Conservation (phyloP, 2,888 invertebrate species). For the Harpalus rufipes region DNA sequence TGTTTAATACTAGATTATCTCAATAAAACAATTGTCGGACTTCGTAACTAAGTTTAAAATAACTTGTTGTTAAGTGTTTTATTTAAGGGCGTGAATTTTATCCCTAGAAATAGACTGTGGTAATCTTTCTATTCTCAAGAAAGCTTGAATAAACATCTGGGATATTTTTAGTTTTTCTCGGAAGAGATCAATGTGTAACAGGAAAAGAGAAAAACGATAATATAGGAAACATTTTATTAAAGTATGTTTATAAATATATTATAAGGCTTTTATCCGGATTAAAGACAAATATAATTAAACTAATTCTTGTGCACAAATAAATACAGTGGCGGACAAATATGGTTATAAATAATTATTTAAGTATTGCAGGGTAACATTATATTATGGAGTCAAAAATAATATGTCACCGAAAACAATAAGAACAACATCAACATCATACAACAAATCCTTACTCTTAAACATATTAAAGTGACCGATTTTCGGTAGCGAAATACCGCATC, state of each 20-base stretch:
- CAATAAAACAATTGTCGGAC: not conserved
- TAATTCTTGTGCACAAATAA: not conserved
- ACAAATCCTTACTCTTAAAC: too few species aligned
- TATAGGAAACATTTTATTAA: not conserved
- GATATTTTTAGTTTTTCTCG: not conserved
- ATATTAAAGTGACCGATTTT: too few species aligned
- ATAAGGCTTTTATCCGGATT: not conserved
- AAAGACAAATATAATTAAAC: not conserved
- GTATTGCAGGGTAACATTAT: too few species aligned
- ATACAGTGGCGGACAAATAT: not conserved
- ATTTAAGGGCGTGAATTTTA: not conserved
- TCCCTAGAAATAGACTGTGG: not conserved
- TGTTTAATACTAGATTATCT: constrained; percentile 11
- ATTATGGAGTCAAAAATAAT: too few species aligned
- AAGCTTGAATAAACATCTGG: not conserved
- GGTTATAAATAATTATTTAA: too few species aligned
- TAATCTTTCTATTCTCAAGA: not conserved
- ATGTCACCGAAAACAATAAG: too few species aligned
- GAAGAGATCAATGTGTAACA: not conserved
- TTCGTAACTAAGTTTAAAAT: not conserved
- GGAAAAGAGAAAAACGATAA: not conserved
- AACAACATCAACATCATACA: too few species aligned
- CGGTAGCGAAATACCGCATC: too few species aligned
- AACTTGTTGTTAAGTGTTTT: not conserved
- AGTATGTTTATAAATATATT: not conserved